Conservation (phyloP, 2,888 invertebrate species). For the Drosophila lacicola region DNA sequence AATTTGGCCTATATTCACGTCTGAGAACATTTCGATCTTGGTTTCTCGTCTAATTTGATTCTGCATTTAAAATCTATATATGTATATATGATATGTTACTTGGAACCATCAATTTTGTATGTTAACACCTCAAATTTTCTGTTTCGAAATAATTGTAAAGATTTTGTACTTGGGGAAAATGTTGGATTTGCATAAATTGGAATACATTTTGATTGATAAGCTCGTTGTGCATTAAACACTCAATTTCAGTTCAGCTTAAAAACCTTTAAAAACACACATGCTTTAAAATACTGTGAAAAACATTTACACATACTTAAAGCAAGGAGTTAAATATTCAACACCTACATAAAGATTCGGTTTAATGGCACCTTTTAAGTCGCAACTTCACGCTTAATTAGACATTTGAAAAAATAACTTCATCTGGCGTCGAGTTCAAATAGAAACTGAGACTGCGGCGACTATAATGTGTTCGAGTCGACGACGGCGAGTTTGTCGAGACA, state of each 20-base stretch:
- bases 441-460: conserved; percentile 13
- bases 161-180: no score
- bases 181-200: neutral
- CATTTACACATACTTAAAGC: conserved; percentile 32
- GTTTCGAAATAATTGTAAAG: no score
- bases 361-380: conserved; percentile 52
- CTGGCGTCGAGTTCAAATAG: conserved; percentile 24
- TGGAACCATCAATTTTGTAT: no score
- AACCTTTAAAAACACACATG: no score
- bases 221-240: neutral
- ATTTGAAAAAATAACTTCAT: conserved; percentile 68
- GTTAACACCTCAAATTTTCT: no score
- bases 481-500: conserved; percentile 56
- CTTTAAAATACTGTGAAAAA: conserved; percentile 11
- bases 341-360: conserved; percentile 38
- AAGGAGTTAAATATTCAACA: conserved; percentile 19
- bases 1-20: neutral
- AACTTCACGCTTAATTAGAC: conserved; percentile 76
- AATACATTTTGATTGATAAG: conserved; percentile 1
- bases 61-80: neutral
- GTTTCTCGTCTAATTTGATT: neutral
- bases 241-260: conserved; percentile 1
- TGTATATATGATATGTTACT: no score
- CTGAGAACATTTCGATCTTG: neutral
- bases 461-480: conserved; percentile 22